Base-by-base conservation (phyloP, 2,797 vertebrate genomes). In the Paedocypris micromegethes region DNA sequence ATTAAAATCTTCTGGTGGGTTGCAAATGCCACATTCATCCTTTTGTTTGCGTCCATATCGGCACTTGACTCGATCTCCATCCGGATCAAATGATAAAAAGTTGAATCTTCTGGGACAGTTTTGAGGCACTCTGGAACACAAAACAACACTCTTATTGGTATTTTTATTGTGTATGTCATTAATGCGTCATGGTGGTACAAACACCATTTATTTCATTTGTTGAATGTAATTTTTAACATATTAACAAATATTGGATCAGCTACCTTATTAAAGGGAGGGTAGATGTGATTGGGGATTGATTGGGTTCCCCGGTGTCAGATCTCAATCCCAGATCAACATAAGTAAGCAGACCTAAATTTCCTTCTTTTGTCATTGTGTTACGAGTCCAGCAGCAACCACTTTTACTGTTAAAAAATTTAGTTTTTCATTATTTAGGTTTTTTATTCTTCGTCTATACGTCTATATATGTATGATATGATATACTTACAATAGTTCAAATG, bases 51-150 rank as follows among this genome's bases (percentile, higher is more conserved):
- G 60, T 39, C 52, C 55, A 72, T 47, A 71, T 50, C 75, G 42
- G 44, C 88, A 88, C 59, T 42, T 81, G 37, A 87, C 85, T 0
- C 51, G 2, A 37, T 88, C 87, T 58, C 73, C 76, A 3, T 88
- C 87, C 3, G 86, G 83, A 61, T 88, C 87, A 37, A 85, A 64
- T 0, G 87, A 81, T 47, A 88, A 74, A 48, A 88, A 79, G 44
- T 1, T 76, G 7, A 83, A 0, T 48, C 0, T 61, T 0, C 70
- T 58, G 2, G 85, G 83, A 58, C 87, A 89, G 81, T 88, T 87
- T 77, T 87, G 85, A 77, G 81, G 81, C 2, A 82, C 68, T 63
- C 88, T 89, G 77, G 3, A 60, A 7, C 38, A 48, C n/a, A 56
- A 54, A 46, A 61, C 2, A 2, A 23, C 23, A 23, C 23, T 23